phyloP scores from a whole-genome alignment of 2,797 vertebrate genomes.

The Pogonophryne albipinna region DNA sequence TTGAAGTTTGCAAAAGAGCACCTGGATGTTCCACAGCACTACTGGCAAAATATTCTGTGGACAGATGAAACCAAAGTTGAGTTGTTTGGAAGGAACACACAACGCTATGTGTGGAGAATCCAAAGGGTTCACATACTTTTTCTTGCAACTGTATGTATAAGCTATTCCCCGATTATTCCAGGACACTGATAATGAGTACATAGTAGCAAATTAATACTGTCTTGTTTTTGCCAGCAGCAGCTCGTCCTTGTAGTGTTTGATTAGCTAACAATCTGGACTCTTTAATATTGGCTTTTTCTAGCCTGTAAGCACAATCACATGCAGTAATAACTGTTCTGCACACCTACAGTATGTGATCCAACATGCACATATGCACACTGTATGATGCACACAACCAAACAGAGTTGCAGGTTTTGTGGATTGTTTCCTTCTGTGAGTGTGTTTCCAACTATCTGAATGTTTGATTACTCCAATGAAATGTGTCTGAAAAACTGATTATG shows the following conservation, averaged over 20 bases:
- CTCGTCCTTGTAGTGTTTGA: slow-evolving; percentile 20
- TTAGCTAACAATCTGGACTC: slow-evolving; percentile 14
- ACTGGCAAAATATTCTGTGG: too few relatives aligned
- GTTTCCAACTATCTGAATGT: slow-evolving; percentile 65
- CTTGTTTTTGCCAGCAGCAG: slow-evolving; percentile 17
- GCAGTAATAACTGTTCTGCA: slow-evolving; percentile 38
- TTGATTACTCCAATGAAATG: slow-evolving; percentile 68
- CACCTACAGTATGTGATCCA: slow-evolving; percentile 22
- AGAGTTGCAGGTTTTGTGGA: slow-evolving; percentile 49
- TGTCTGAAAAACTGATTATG: slow-evolving; percentile 74
- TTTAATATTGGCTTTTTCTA: slow-evolving; percentile 29
- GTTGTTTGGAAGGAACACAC: too few relatives aligned
- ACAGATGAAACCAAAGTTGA: too few relatives aligned
- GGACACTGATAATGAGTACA: slow-evolving; percentile 5
- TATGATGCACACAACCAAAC: slow-evolving; percentile 18
- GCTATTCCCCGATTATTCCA: not conserved
- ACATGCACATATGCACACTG: not conserved
- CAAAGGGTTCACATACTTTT: too few relatives aligned
- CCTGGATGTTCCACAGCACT: too few relatives aligned
- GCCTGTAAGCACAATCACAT: slow-evolving; percentile 42
- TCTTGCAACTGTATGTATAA: too few relatives aligned
- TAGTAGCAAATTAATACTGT: not conserved
- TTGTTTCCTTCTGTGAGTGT: slow-evolving; percentile 64
- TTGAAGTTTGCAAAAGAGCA: too few relatives aligned
- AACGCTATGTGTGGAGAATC: too few relatives aligned